Evolutionary conservation across 2,113 vertebrate species (phyloP).

Genomic region (Lampris megalopsis): DNA sequence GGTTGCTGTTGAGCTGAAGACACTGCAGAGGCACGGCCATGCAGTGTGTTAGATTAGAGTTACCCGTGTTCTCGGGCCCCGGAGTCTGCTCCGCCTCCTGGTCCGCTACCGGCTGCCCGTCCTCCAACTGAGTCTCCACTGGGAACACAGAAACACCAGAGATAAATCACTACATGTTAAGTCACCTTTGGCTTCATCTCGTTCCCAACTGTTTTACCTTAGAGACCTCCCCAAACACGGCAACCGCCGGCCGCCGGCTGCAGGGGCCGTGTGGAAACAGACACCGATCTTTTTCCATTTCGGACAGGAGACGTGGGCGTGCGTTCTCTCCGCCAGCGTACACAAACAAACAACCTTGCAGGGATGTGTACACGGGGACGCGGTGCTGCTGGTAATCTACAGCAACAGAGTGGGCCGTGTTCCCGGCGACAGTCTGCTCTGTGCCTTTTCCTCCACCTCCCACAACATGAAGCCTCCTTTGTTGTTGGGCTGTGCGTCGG

Average conservation of each 20-base stretch:
- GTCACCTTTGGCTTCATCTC: no score
- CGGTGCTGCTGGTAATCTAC: slow-evolving; percentile 54
- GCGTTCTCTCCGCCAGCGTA: slow-evolving; percentile 48
- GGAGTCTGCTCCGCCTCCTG: slow-evolving; percentile 77
- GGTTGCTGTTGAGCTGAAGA: background rate
- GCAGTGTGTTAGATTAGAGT: slow-evolving; percentile 11
- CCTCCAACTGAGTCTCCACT: slow-evolving; percentile 78
- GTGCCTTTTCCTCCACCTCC: slow-evolving; percentile 72
- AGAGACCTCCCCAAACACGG: slow-evolving; percentile 54
- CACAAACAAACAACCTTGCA: slow-evolving; percentile 74
- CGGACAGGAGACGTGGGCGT: slow-evolving; percentile 52
- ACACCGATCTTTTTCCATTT: slow-evolving; percentile 62
- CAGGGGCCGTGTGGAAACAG: slow-evolving; percentile 50
- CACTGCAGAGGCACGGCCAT: background rate
- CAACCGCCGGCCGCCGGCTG: slow-evolving; percentile 37
- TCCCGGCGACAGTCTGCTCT: slow-evolving; percentile 74
- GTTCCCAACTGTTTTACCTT: no score
- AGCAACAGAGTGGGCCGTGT: slow-evolving; percentile 57
- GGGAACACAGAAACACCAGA: slow-evolving; percentile 60
- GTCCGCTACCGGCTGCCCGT: slow-evolving; percentile 70
- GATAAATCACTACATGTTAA: no score
- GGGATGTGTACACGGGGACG: slow-evolving; percentile 49
- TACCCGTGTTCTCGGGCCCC: slow-evolving; percentile 84
- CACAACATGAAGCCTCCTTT: slow-evolving; percentile 81
- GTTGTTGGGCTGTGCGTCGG: slow-evolving; percentile 81